Percentiles rank a stretch among this genome's conserved stretches.
Conservation (phyloP, 2,113 vertebrate genomes). For the Cacatua alba region DNA sequence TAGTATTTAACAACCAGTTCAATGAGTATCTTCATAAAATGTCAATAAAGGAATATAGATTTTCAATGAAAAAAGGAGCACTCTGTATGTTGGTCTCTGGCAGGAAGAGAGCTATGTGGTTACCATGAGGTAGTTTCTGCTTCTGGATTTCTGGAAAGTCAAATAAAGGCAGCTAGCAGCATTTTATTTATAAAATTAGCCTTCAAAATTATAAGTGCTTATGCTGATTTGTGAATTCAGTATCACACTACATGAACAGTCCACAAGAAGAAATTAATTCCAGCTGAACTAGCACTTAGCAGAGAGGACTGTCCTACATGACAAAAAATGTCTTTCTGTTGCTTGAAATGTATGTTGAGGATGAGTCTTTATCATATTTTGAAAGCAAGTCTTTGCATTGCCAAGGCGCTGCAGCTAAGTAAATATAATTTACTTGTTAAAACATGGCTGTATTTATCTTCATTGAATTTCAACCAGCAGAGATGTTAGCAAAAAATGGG, state of each 20-base stretch:
- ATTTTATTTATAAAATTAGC: neutral
- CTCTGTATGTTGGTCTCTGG: neutral
- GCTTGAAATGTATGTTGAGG: neutral
- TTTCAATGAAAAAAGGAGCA: neutral
- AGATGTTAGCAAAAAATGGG: neutral
- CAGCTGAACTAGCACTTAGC: neutral
- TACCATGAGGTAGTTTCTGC: neutral
- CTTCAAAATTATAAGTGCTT: neutral
- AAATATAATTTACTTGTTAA: neutral
- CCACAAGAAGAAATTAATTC: neutral
- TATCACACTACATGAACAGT: neutral
- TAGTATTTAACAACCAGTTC: neutral
- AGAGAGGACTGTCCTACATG: neutral
- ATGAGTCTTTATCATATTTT: neutral
- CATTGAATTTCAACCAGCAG: neutral
- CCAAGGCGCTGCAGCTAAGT: neutral
- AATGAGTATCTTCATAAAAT: neutral
- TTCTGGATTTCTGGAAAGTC: conserved; percentile 13
- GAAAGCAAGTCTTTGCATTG: neutral
- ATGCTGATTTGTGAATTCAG: neutral
- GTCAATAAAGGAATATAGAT: neutral
- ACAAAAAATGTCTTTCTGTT: neutral
- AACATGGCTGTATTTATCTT: neutral
- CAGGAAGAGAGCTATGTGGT: neutral
- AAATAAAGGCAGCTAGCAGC: neutral